A percentile compares a stretch with the other conserved stretches of the same genome.
phyloP scores from a whole-genome alignment of 2,113 vertebrate species.

The Tautogolabrus adspersus region DNA sequence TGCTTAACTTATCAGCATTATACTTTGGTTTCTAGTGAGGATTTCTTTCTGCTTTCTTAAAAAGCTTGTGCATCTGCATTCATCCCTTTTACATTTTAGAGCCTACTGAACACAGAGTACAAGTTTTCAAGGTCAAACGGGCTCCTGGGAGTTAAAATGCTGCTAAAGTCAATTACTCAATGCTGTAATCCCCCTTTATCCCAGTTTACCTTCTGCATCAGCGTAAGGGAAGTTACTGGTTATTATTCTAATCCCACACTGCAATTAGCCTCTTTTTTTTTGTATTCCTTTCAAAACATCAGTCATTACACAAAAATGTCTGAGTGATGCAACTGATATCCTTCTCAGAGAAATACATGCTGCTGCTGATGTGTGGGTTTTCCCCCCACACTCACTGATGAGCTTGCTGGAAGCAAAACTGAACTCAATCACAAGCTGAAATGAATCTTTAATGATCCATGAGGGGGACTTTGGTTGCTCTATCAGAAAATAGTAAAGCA shows the following conservation, averaged over 20 bases:
- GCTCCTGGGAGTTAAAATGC: conserved; percentile 7
- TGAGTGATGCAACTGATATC: conserved; percentile 71
- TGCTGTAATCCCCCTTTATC: conserved; percentile 5
- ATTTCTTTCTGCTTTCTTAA: conserved; percentile 4
- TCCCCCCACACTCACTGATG: conserved; percentile 39
- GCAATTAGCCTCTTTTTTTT: conserved; percentile 38
- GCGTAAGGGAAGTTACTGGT: conserved; percentile 29
- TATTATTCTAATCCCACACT: conserved; percentile 55
- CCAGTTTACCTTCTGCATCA: conserved; percentile 20
- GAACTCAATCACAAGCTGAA: conserved; percentile 51
- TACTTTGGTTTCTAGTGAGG: conserved; percentile 8
- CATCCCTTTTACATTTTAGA: neutral
- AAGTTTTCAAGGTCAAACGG: conserved; percentile 23
- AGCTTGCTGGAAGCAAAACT: conserved; percentile 36
- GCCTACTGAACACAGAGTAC: conserved; percentile 5
- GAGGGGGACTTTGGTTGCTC: conserved; percentile 57
- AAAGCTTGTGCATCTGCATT: neutral
- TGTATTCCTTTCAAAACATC: conserved; percentile 46
- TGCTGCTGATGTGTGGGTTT: conserved; percentile 33
- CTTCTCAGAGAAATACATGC: conserved; percentile 56
- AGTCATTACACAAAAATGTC: conserved; percentile 61
- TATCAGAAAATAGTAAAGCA: conserved; percentile 48
- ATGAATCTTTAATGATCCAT: conserved; percentile 50
- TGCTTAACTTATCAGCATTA: conserved; percentile 14
- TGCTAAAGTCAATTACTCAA: conserved; percentile 6